These are phyloP conservation scores for Daubentonia madagascariensis DNA, from an alignment of 2,113 vertebrate genomes.

Conservation along the genomic window DNA sequence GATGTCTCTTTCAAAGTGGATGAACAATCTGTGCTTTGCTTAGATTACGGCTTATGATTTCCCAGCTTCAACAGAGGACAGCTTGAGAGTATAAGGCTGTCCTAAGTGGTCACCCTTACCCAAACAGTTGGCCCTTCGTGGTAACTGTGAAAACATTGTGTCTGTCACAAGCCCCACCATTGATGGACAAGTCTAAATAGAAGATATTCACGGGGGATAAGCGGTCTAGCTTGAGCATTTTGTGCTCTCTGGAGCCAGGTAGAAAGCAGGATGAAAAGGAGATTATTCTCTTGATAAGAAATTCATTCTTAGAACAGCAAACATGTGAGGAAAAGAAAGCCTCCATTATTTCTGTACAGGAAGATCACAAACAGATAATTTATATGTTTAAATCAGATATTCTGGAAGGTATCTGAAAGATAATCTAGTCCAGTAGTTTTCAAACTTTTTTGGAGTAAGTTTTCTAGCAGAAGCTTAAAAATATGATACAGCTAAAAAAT, in stretches of 20 bases:
- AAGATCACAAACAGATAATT: slow-evolving; percentile 25
- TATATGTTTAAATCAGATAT: background rate
- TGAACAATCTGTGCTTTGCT: background rate
- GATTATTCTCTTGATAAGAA: slow-evolving; percentile 62
- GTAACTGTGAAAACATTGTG: slow-evolving; percentile 80
- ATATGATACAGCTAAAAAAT: background rate
- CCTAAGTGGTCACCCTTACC: background rate
- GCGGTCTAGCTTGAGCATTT: slow-evolving; percentile 24
- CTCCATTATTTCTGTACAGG: slow-evolving; percentile 43
- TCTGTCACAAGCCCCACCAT: slow-evolving; percentile 75
- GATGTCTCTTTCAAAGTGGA: background rate
- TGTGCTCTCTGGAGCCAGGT: background rate
- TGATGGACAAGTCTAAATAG: slow-evolving; percentile 81
- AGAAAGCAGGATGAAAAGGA: slow-evolving; percentile 50
- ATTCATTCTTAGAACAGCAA: slow-evolving; percentile 85
- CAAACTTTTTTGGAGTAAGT: background rate
- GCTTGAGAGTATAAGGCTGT: background rate
- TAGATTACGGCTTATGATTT: slow-evolving; percentile 4
- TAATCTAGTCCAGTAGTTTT: background rate
- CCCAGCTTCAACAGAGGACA: background rate
- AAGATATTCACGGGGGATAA: slow-evolving; percentile 82
- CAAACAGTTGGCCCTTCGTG: slow-evolving; percentile 40
- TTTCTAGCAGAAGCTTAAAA: slow-evolving; percentile 48
- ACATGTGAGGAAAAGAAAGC: slow-evolving; percentile 80
- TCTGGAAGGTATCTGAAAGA: background rate